phyloP scores from a whole-genome alignment of 1,140 invertebrate genomes.

The Trichoplusia ni region DNA sequence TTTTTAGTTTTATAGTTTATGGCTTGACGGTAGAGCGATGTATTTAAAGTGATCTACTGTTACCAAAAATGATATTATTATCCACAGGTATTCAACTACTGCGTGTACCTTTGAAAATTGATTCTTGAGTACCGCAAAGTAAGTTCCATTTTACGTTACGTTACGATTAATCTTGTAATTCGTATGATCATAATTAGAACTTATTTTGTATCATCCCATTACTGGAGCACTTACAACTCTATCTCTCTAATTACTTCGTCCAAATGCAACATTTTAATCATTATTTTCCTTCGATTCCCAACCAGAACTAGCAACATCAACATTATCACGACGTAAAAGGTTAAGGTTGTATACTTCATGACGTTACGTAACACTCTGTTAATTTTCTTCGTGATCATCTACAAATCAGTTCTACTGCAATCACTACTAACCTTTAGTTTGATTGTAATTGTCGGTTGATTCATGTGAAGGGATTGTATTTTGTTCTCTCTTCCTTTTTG shows the following conservation, averaged over 20 bases:
- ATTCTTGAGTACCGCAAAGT: no score
- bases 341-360: constrained; percentile 37
- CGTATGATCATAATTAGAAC: no score
- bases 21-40: no score
- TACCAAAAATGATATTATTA: no score
- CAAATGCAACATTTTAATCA: not conserved
- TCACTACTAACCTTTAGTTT: constrained; percentile 28
- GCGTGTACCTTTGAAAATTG: no score
- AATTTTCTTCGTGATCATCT: constrained; percentile 38
- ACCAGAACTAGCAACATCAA: not conserved
- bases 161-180: no score
- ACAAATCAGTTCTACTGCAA: constrained; percentile 28
- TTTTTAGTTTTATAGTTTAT: no score
- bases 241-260: not conserved
- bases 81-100: no score
- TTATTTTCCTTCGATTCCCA: no score
- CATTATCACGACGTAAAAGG: constrained; percentile 33
- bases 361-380: constrained; percentile 39
- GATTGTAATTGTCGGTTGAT: constrained; percentile 27
- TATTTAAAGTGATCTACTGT: no score
- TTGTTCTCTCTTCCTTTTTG: constrained; percentile 6
- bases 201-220: no score
- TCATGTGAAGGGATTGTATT: constrained; percentile 23
- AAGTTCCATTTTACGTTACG: no score
- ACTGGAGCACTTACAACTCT: not conserved